Percentiles rank a stretch among this genome's conserved stretches.
These are phyloP conservation scores for Pristionchus exspectatus DNA, from an alignment of 2,888 invertebrate genomes.

Conservation along the genomic window DNA sequence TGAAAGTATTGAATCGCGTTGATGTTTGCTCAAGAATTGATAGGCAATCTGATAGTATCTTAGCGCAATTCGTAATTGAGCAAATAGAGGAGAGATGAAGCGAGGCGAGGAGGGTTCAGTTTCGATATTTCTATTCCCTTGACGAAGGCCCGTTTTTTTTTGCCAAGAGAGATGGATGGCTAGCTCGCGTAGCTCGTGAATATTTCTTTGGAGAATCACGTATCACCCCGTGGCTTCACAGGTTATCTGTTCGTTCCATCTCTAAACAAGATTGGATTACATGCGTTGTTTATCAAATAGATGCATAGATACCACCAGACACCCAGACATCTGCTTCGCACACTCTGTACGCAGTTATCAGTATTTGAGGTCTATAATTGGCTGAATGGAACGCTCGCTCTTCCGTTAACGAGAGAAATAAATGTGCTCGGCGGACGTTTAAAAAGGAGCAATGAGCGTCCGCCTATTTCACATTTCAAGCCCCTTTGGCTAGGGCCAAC, in stretches of 20 bases:
- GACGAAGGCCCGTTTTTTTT: background rate
- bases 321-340: too few species aligned
- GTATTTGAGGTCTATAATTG: background rate
- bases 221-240: background rate
- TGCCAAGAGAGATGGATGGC: too few species aligned
- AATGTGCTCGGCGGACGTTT: background rate
- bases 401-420: background rate
- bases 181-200: too few species aligned
- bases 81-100: background rate
- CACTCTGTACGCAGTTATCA: background rate
- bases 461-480: too few species aligned
- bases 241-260: background rate
- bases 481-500: too few species aligned
- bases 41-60: conserved; percentile 10
- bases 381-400: background rate
- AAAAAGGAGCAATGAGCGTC: too few species aligned
- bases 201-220: background rate
- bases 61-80: conserved; percentile 46
- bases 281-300: too few species aligned
- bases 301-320: too few species aligned
- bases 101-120: background rate
- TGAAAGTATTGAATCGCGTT: background rate
- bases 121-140: background rate
- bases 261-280: background rate
- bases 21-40: conserved; percentile 27